Evolutionary conservation across 2,797 vertebrate species (phyloP).

Genomic region (Dendrocincla fuliginosa): DNA sequence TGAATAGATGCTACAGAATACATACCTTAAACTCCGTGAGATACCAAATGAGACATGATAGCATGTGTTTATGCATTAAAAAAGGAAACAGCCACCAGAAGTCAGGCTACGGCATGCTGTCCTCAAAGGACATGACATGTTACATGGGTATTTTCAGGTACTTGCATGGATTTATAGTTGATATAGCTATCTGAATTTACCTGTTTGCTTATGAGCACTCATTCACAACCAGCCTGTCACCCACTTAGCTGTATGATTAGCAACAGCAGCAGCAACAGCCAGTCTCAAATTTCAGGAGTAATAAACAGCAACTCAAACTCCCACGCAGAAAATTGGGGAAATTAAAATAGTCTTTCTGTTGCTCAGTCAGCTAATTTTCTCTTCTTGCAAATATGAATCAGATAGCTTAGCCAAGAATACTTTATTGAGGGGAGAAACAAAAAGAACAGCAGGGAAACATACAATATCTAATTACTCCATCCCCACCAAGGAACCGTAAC

Average conservation of each 20-base stretch:
- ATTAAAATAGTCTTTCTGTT: conserved; percentile 41
- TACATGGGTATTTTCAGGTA: neutral
- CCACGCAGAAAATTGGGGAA: conserved; percentile 28
- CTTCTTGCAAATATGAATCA: conserved; percentile 26
- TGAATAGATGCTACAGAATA: neutral
- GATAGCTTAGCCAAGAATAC: neutral
- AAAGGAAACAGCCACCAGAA: neutral
- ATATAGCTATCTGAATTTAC: neutral
- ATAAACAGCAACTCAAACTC: conserved; percentile 5
- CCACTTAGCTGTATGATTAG: neutral
- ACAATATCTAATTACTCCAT: conserved; percentile 36
- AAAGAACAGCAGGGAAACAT: conserved; percentile 41
- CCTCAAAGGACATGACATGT: neutral
- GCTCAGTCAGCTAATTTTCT: conserved; percentile 45
- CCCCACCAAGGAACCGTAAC: neutral
- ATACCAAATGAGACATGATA: neutral
- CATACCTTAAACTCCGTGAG: neutral
- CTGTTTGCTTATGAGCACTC: neutral
- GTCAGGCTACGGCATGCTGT: neutral
- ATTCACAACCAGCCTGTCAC: neutral
- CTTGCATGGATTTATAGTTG: neutral
- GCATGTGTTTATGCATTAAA: neutral
- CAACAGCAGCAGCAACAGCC: neutral
- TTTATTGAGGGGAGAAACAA: conserved; percentile 44
- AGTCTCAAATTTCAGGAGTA: conserved; percentile 1